Percentiles rank a stretch among this genome's conserved stretches.
These are phyloP conservation scores for Melitaea cinxia DNA, from an alignment of 1,140 invertebrate species.

Conservation along the genomic window DNA sequence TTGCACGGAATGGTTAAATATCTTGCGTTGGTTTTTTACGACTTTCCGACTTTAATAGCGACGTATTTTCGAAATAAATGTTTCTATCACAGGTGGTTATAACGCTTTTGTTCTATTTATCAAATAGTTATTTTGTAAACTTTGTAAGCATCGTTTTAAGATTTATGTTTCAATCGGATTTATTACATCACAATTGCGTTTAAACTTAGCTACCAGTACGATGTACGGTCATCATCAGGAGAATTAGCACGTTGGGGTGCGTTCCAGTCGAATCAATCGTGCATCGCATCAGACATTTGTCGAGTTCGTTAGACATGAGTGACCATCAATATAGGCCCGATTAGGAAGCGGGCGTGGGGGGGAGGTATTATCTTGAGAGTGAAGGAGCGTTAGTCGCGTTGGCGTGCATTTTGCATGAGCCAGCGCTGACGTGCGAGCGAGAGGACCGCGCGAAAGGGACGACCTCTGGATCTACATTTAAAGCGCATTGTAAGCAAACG, in stretches of 20 bases:
- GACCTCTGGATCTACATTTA: constrained; percentile 76
- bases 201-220: neutral
- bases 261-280: constrained; percentile 14
- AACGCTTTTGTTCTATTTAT: neutral
- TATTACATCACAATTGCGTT: too few species aligned
- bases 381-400: constrained; percentile 64
- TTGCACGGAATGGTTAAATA: neutral
- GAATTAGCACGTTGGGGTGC: neutral
- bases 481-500: constrained; percentile 80
- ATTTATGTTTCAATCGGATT: too few species aligned
- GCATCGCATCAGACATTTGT: constrained; percentile 36
- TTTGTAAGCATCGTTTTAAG: too few species aligned
- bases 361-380: constrained; percentile 72
- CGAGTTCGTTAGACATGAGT: constrained; percentile 29
- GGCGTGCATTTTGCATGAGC: constrained; percentile 76
- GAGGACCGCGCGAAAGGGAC: constrained; percentile 49
- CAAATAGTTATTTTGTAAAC: neutral
- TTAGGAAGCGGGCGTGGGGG: constrained; percentile 40
- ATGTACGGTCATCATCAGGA: neutral
- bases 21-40: neutral
- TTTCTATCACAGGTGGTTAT: neutral
- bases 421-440: constrained; percentile 56
- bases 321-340: constrained; percentile 48
- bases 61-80: neutral
- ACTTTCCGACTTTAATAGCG: neutral